Evolutionary conservation across 2,888 invertebrate species (phyloP).

Genomic region (Hypolimnas misippus): DNA sequence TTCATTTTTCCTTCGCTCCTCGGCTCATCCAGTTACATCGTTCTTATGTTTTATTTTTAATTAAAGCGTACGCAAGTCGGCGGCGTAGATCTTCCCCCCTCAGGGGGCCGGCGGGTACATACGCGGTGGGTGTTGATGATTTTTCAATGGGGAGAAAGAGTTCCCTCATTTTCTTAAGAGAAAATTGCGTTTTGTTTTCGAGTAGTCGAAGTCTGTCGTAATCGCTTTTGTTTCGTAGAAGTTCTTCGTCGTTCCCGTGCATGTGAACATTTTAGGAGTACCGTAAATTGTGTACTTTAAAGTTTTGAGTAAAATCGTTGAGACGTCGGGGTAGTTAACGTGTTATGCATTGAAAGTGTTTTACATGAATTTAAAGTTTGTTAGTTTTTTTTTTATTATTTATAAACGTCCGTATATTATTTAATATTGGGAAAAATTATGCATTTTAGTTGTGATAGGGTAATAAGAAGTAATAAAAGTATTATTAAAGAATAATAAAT

Average conservation of each 20-base stretch:
- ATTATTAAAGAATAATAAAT: too few species aligned
- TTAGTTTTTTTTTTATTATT: background rate
- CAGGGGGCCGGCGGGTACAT: conserved; percentile 66
- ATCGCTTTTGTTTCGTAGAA: conserved; percentile 82
- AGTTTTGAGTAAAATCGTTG: conserved; percentile 70
- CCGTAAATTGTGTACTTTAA: conserved; percentile 79
- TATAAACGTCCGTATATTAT: background rate
- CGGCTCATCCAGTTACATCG: conserved; percentile 85
- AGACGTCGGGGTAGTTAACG: conserved; percentile 64
- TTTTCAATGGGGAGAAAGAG: conserved; percentile 85
- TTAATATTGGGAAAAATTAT: too few species aligned
- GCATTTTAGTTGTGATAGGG: too few species aligned
- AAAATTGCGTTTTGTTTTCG: conserved; percentile 85
- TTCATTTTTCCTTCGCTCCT: conserved; percentile 85
- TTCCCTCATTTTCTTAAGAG: conserved; percentile 85
- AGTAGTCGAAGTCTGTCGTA: conserved; percentile 84
- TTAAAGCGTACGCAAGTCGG: conserved; percentile 85
- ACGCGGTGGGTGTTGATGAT: conserved; percentile 84
- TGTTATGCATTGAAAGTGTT: conserved; percentile 59
- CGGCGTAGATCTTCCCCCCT: conserved; percentile 78
- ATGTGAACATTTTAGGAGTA: conserved; percentile 66
- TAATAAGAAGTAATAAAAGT: too few species aligned
- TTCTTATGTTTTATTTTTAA: conserved; percentile 85
- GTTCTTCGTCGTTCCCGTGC: conserved; percentile 66
- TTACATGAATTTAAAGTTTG: conserved; percentile 28